Evolutionary conservation across 2,797 vertebrate species (phyloP).

Genomic region (Enteromius radiatus): DNA sequence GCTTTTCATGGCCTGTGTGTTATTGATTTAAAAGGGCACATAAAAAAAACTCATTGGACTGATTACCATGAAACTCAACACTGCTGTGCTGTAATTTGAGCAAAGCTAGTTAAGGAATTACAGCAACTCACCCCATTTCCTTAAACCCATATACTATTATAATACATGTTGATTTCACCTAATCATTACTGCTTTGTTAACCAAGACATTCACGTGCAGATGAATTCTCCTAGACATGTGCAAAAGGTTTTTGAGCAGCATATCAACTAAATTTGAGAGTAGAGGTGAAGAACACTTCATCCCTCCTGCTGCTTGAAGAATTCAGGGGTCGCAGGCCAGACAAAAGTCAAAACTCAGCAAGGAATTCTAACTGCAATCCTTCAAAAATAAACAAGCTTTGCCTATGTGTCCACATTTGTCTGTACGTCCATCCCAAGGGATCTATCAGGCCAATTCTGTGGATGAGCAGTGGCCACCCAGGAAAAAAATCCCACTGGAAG

Average conservation of each 20-base stretch:
- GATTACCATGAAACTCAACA: neutral
- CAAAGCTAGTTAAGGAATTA: neutral
- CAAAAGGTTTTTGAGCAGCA: neutral
- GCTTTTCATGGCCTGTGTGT: conserved; percentile 14
- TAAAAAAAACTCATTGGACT: neutral
- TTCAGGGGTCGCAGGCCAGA: conserved; percentile 60
- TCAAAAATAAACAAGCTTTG: conserved; percentile 72
- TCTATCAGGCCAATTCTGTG: conserved; percentile 50
- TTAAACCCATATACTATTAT: neutral
- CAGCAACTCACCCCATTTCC: neutral
- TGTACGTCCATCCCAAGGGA: conserved; percentile 52
- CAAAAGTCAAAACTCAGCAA: conserved; percentile 71
- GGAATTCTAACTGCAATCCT: conserved; percentile 58
- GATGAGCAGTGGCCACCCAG: conserved; percentile 58
- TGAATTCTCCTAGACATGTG: neutral
- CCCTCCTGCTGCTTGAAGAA: conserved; percentile 62
- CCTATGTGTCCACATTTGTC: conserved; percentile 50
- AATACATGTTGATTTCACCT: neutral
- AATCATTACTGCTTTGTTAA: neutral
- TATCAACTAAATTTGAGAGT: conserved; percentile 55
- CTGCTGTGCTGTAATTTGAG: neutral
- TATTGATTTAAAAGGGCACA: conserved; percentile 17
- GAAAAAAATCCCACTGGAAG: conserved; percentile 17
- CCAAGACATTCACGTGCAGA: neutral
- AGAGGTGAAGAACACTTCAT: conserved; percentile 58